phyloP scores from a whole-genome alignment of 2,113 vertebrate genomes.

The Gnathonemus longibarbis region DNA sequence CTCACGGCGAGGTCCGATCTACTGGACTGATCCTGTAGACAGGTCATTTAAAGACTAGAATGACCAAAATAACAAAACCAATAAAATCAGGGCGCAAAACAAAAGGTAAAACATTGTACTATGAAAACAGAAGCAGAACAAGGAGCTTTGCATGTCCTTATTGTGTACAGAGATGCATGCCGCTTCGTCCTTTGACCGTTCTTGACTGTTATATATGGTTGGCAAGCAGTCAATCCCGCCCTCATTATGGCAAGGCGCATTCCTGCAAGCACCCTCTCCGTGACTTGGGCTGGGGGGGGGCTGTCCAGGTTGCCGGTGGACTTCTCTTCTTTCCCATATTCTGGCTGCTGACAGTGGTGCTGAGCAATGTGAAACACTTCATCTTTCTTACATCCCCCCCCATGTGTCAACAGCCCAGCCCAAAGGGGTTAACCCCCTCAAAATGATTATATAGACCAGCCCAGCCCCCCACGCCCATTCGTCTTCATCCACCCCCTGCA shows the following conservation, averaged over 20 bases:
- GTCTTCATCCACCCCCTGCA: slow-evolving; percentile 49
- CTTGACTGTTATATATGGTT: not conserved
- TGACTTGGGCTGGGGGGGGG: not conserved
- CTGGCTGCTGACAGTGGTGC: not conserved
- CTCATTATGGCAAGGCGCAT: not conserved
- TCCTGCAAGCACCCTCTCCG: not conserved
- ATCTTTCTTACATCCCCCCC: not conserved
- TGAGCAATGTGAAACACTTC: not conserved
- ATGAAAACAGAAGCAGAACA: not conserved
- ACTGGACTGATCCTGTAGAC: not conserved
- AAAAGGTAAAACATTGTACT: not conserved
- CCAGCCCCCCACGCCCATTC: slow-evolving; percentile 51
- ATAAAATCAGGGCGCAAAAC: not conserved
- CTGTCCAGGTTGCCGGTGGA: not conserved
- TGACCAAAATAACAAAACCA: not conserved
- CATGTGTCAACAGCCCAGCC: slow-evolving; percentile 30
- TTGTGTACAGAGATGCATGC: not conserved
- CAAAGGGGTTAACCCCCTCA: slow-evolving; percentile 44
- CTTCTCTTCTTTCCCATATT: not conserved
- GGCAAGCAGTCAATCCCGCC: not conserved
- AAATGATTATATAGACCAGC: slow-evolving; percentile 64
- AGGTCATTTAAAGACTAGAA: not conserved
- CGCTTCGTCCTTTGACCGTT: not conserved
- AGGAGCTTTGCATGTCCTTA: not conserved
- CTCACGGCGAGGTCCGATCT: not conserved